Conservation (phyloP, 2,888 invertebrate genomes). For the Agrotis ipsilon region DNA sequence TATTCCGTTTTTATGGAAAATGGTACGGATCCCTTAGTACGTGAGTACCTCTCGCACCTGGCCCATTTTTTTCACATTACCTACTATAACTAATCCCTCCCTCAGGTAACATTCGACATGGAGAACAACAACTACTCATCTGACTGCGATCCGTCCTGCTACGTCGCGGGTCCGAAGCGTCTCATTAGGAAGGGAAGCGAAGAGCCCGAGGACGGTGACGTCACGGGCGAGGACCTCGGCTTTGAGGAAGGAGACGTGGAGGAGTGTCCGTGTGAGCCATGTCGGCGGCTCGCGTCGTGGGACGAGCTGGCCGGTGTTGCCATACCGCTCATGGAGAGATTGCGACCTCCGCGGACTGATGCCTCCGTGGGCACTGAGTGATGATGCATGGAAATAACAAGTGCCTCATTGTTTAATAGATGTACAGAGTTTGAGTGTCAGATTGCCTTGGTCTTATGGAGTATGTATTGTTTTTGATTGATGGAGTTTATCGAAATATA, state of each 20-base stretch:
- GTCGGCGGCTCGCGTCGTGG: slow-evolving; percentile 90
- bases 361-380: slow-evolving; percentile 85
- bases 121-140: slow-evolving; percentile 76
- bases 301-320: slow-evolving; percentile 95
- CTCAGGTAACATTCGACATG: slow-evolving; percentile 80
- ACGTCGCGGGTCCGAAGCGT: slow-evolving; percentile 26
- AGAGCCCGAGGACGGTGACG: slow-evolving; percentile 69
- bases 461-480: slow-evolving; percentile 7
- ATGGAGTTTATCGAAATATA: too few relatives aligned
- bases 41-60: too few relatives aligned
- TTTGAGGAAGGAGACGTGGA: slow-evolving; percentile 84
- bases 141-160: slow-evolving; percentile 50
- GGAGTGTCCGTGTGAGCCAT: slow-evolving; percentile 82
- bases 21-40: too few relatives aligned
- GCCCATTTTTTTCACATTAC: too few relatives aligned
- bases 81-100: too few relatives aligned
- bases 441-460: neutral
- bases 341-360: slow-evolving; percentile 85
- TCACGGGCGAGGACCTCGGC: slow-evolving; percentile 83
- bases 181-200: slow-evolving; percentile 20
- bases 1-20: too few relatives aligned
- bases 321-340: slow-evolving; percentile 93
- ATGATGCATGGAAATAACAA: slow-evolving; percentile 5
- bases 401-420: slow-evolving; percentile 1
- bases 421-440: neutral